phyloP scores from a whole-genome alignment of 2,888 invertebrate genomes.

The Scaeva pyrastri region DNA sequence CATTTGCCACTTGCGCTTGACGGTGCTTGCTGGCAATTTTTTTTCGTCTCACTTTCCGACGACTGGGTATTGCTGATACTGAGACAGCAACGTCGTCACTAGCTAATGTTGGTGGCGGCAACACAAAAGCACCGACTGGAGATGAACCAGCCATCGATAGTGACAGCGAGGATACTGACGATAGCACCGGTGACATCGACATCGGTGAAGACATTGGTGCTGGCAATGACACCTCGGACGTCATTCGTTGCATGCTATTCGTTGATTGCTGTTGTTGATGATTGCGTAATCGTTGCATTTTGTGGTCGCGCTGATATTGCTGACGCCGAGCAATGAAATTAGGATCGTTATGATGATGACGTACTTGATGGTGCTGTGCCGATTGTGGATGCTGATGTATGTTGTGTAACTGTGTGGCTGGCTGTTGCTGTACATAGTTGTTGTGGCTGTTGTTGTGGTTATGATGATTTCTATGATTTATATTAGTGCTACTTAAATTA shows the following conservation, averaged over 20 bases:
- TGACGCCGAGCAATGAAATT: constrained; percentile 80
- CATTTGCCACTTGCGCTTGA: constrained; percentile 58
- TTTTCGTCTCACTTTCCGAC: constrained; percentile 81
- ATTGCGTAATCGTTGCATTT: constrained; percentile 78
- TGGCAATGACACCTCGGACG: constrained; percentile 54
- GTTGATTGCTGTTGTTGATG: constrained; percentile 78
- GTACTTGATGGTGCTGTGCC: constrained; percentile 81
- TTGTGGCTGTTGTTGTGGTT: constrained; percentile 73
- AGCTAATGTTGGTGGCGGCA: constrained; percentile 78
- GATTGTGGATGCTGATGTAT: constrained; percentile 76
- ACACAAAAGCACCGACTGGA: constrained; percentile 44
- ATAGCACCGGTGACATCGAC: constrained; percentile 73
- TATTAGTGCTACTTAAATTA: constrained; percentile 82
- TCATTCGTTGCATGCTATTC: constrained; percentile 55
- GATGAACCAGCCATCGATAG: constrained; percentile 63
- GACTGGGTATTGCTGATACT: constrained; percentile 34
- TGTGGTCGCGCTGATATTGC: constrained; percentile 80
- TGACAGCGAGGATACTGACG: constrained; percentile 69
- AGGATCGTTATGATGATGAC: constrained; percentile 83
- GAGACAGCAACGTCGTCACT: constrained; percentile 76
- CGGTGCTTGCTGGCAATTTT: constrained; percentile 72
- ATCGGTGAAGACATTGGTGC: constrained; percentile 56
- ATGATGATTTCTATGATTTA: constrained; percentile 77
- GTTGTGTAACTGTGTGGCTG: constrained; percentile 71
- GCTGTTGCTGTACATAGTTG: constrained; percentile 76